A percentile compares a stretch with the other conserved stretches of the same genome.
Evolutionary conservation across 2,888 invertebrate genomes (phyloP).

Genomic region (Synanthedon andrenaeformis): DNA sequence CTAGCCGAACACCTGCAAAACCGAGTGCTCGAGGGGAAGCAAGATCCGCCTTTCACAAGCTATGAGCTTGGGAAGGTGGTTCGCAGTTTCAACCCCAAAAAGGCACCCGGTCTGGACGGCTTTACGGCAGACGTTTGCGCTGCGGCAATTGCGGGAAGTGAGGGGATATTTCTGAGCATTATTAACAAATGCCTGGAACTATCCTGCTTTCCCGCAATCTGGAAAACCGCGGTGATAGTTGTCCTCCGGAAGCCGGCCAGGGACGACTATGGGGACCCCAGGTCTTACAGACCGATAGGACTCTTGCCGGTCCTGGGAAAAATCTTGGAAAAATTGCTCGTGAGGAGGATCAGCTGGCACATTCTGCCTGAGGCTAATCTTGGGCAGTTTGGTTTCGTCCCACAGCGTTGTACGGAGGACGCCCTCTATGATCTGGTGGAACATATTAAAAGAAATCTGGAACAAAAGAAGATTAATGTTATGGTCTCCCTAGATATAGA

Average conservation of each 20-base stretch:
- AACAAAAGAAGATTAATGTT: too few relatives aligned
- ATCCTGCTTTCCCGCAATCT: conserved; percentile 4
- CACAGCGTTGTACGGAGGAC: neutral
- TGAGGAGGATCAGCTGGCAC: neutral
- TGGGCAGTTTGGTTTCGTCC: neutral
- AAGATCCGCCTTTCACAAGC: conserved; percentile 4
- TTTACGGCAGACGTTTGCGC: conserved; percentile 7
- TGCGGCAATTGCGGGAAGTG: neutral
- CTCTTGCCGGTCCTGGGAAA: neutral
- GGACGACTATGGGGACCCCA: conserved; percentile 3
- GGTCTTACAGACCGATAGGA: neutral
- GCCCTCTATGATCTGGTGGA: neutral
- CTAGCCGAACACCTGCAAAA: neutral
- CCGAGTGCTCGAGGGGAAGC: neutral
- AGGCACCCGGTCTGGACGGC: conserved; percentile 7
- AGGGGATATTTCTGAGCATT: conserved; percentile 1
- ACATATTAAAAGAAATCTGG: neutral
- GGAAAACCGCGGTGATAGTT: conserved; percentile 8
- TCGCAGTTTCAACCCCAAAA: conserved; percentile 4
- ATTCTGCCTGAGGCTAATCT: neutral
- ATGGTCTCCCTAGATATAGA: too few relatives aligned
- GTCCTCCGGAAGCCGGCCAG: conserved; percentile 8
- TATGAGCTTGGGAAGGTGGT: neutral
- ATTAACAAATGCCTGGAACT: conserved; percentile 5
- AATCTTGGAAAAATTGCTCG: neutral